Evolutionary conservation across 1,140 invertebrate species (phyloP).

Genomic region (Apis cerana): DNA sequence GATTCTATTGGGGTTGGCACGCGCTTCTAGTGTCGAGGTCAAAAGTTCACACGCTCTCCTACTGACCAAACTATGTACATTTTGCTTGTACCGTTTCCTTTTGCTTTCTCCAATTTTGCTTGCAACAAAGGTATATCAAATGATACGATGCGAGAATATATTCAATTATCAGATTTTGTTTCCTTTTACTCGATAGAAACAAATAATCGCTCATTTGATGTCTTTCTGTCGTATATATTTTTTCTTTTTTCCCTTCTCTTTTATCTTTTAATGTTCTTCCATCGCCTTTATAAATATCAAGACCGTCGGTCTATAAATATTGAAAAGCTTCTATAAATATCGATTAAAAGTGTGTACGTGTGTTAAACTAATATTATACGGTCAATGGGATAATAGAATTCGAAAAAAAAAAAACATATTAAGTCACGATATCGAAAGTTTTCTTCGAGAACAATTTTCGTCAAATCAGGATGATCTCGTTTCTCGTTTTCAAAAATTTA

Average conservation of each 20-base stretch:
- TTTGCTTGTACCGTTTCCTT: neutral
- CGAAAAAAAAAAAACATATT: neutral
- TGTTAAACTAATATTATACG: constrained; percentile 1
- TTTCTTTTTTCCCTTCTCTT: neutral
- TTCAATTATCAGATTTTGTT: neutral
- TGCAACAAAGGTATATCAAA: neutral
- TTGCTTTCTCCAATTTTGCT: neutral
- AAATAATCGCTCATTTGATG: neutral
- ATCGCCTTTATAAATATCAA: constrained; percentile 42
- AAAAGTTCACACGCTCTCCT: constrained; percentile 42
- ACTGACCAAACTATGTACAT: constrained; percentile 10
- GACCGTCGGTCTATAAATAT: constrained; percentile 46
- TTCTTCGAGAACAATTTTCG: neutral
- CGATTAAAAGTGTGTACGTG: constrained; percentile 16
- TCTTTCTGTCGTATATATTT: neutral
- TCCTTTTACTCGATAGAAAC: no score
- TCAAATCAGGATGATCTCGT: neutral
- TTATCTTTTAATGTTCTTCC: constrained; percentile 12
- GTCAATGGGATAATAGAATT: neutral
- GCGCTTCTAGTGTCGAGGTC: constrained; percentile 28
- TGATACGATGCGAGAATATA: neutral
- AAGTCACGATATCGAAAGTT: neutral
- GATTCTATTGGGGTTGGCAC: constrained; percentile 12
- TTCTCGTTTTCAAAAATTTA: no score
- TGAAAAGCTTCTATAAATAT: constrained; percentile 46